Evolutionary conservation across 2,797 vertebrate species (phyloP), one percentile per base, ranked within the genome.

Genomic region (Ctenochaetus hawaiiensis): DNA sequence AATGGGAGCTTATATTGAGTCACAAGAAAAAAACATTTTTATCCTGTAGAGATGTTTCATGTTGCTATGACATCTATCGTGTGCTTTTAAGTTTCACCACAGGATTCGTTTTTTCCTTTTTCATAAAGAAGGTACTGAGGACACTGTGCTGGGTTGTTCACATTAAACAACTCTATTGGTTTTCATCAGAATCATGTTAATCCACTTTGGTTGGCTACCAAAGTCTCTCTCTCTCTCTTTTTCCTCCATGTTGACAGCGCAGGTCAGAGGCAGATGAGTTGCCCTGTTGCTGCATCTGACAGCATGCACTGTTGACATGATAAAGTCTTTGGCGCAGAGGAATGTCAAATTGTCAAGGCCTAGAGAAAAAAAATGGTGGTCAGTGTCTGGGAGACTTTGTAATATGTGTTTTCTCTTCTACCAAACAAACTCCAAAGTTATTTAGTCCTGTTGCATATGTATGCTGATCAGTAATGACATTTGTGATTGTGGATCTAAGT

Each of bases 151-250:
- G 34, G 14, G 9, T 30, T 60, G 57, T 48, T 56, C 8, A 59
- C 57, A 64, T 20, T 45, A 67, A 74, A 67, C 49, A 62, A 54
- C 57, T 45, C 60, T 22, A 70, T 51, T 72, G 34, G 7, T 77
- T 75, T 83, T 74, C 66, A 78, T 84, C 62, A 71, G 72, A 83
- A 72, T 83, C 64, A 20, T 61, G 53, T 74, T 80, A 83, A 90
- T 89, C 82, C 74, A 80, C 75, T 85, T 84, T 81, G 67, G 60
- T 53, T 53, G 56, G 59, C 67, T 62, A 48, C 39, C 59, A 49
- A 22, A 61, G 59, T 34, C 30, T 34, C 30, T 34, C 30, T 34
- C 26, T 30, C 26, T 30, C 26, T 30, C 26, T 49, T 17, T 8
- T n/a, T 58, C 45, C 18, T 62, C 59, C 44, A 48, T 69, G 57